phyloP scores from a whole-genome alignment of 2,888 invertebrate genomes.

The Plusia festucae region DNA sequence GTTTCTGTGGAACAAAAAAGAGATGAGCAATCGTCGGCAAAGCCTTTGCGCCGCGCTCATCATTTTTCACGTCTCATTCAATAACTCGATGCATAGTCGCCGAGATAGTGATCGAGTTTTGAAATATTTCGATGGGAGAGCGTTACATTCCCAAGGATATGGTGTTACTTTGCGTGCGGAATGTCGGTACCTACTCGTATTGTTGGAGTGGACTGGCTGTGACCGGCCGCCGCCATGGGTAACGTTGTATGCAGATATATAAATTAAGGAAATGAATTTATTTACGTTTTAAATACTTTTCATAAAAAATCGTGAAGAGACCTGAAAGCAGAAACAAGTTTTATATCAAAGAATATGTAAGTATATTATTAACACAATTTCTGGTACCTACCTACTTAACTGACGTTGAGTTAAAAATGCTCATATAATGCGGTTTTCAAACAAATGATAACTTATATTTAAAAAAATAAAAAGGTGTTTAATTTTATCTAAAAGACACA shows the following conservation, averaged over 20 bases:
- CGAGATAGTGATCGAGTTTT: constrained; percentile 88
- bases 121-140: constrained; percentile 87
- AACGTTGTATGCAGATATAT: background rate
- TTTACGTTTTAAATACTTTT: background rate
- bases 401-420: too few species aligned
- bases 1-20: constrained; percentile 65
- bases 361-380: too few species aligned
- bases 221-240: background rate
- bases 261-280: too few species aligned
- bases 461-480: background rate
- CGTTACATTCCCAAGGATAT: constrained; percentile 88
- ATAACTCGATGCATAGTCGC: constrained; percentile 86
- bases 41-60: constrained; percentile 84
- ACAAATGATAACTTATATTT: background rate
- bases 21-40: constrained; percentile 78
- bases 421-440: background rate
- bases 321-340: too few species aligned
- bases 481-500: background rate
- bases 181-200: constrained; percentile 67
- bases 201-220: constrained; percentile 20
- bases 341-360: too few species aligned
- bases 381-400: background rate
- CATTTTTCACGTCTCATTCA: constrained; percentile 90
- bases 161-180: constrained; percentile 89
- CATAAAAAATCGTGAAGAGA: background rate